phyloP scores from a whole-genome alignment of 2,113 vertebrate genomes.

The Promerops cafer region DNA sequence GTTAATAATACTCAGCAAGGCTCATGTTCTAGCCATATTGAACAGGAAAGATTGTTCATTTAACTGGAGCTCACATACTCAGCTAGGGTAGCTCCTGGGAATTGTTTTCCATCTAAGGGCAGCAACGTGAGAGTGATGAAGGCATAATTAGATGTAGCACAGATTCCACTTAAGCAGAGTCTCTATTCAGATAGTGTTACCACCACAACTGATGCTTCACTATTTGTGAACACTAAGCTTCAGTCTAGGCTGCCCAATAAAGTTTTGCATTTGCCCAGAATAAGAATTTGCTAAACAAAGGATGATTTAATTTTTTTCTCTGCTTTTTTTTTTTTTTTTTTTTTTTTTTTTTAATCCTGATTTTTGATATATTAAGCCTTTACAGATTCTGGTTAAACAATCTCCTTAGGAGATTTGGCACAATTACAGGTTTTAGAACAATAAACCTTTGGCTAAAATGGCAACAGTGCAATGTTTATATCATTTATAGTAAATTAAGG shows the following conservation, averaged over 20 bases:
- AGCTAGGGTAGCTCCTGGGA: neutral
- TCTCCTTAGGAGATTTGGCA: neutral
- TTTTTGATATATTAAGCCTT: neutral
- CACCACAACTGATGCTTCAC: neutral
- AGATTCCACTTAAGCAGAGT: neutral
- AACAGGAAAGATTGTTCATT: neutral
- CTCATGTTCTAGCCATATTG: neutral
- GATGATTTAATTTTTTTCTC: neutral
- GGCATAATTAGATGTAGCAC: neutral
- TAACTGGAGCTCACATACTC: neutral
- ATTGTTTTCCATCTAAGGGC: neutral
- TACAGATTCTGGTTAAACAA: neutral
- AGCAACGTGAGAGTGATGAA: neutral
- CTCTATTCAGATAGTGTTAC: neutral
- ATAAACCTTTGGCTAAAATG: neutral
- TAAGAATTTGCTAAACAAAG: neutral
- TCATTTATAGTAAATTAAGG: neutral
- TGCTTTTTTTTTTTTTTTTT: neutral
- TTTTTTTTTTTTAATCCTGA: neutral
- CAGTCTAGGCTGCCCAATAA: neutral
- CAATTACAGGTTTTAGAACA: neutral
- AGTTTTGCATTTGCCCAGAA: neutral
- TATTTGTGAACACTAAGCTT: neutral
- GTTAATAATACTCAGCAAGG: neutral
- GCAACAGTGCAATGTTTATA: neutral